Evolutionary conservation across 2,113 vertebrate genomes (phyloP), one percentile per base, ranked within the genome.

Genomic region (Pachycephala philippinensis): DNA sequence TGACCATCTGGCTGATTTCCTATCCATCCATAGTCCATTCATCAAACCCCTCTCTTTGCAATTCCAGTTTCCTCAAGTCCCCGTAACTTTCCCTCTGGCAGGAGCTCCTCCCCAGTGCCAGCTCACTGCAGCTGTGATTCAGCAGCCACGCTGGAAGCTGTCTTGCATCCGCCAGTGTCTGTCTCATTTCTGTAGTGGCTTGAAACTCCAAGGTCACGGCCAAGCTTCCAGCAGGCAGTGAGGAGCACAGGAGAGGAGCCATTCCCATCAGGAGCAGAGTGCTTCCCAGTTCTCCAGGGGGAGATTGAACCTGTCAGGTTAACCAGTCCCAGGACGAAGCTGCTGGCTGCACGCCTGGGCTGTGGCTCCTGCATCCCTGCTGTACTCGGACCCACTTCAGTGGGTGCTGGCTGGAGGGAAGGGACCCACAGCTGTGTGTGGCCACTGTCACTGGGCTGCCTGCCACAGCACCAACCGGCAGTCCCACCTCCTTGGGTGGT

Each of bases 321-420:
- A 15, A 12, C 28, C 59, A 35, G 27, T 63, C 11, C 18, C 19
- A 19, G n/a, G 13, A 19, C 37, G 81, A 1, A 81, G 12, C 11
- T n/a, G 8, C 65, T 2, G 10, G 19, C 49, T 68, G 37, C 49
- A 7, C 0, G 0, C 42, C 61, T 71, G 42, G 50, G 57, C 39
- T 71, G 63, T 42, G 64, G 17, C 30, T 81, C 53, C 47, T 68
- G 27, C 53, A 9, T 11, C 79, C 59, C 44, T 77, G 66, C 65
- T 64, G 33, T 26, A 1, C 52, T 28, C 13, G 21, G 31, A 44
- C 23, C 16, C 6, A 1, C 16, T 17, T 14, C 0, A 1, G 5
- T 60, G 50, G 39, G 33, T 50, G 30, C 50, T 53, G 45, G 23
- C 49, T 5, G 1, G n/a, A 52, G 31, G 6, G 11, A 33, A 27